These are phyloP conservation scores for Patella vulgata DNA, from an alignment of 1,140 invertebrate species.

Conservation along the genomic window DNA sequence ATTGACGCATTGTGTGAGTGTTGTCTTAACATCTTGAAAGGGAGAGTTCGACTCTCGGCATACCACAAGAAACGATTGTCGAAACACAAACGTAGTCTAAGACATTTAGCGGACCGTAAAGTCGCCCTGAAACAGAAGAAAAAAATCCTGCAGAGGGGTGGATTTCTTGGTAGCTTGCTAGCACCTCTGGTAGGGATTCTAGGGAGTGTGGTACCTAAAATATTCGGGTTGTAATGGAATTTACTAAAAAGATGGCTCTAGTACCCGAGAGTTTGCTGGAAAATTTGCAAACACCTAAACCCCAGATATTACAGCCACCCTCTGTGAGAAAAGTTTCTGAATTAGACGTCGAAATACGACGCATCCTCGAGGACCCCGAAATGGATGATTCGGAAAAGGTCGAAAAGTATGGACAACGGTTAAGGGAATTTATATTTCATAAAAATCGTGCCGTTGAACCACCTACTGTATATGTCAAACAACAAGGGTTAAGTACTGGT, in stretches of 20 bases:
- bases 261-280: not conserved
- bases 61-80: conserved; percentile 2
- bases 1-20: conserved; percentile 9
- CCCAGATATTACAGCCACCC: too few species aligned
- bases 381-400: too few species aligned
- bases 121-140: not conserved
- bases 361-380: too few species aligned
- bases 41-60: conserved; percentile 2
- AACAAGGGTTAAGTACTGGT: too few species aligned
- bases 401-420: too few species aligned
- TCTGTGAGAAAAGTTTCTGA: too few species aligned
- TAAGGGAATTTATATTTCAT: too few species aligned
- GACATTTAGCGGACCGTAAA: not conserved
- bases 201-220: not conserved
- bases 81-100: conserved; percentile 4
- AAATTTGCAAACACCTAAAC: too few species aligned
- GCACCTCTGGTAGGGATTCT: conserved; percentile 1
- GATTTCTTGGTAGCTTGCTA: not conserved
- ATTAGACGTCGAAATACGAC: too few species aligned
- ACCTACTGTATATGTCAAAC: too few species aligned
- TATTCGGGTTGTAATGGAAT: not conserved
- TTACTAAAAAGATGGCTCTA: conserved; percentile 5
- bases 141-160: conserved; percentile 12
- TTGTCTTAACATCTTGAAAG: conserved; percentile 15
- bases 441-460: too few species aligned